A percentile compares a stretch with the other conserved stretches of the same genome.
Evolutionary conservation across 2,797 vertebrate species (phyloP).

Genomic region (Phrynocephalus guinanensis): DNA sequence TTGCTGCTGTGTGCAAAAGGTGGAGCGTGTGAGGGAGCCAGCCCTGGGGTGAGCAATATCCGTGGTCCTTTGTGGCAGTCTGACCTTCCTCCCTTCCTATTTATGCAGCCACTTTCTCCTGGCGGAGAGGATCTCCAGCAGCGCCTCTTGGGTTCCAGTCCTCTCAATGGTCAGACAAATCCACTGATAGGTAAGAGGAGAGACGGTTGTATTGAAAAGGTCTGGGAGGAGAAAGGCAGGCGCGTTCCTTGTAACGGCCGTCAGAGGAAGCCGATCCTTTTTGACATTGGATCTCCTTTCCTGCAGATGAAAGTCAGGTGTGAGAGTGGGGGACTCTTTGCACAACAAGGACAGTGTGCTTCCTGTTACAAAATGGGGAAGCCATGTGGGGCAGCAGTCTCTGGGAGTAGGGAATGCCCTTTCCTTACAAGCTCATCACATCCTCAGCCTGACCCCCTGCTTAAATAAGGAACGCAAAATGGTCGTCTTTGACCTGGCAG

Average conservation of each 20-base stretch:
- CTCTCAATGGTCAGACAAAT: constrained; percentile 66
- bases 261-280: background rate
- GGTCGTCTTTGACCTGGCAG: background rate
- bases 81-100: background rate
- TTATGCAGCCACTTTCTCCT: constrained; percentile 71
- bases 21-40: background rate
- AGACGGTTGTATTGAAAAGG: background rate
- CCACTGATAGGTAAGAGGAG: constrained; percentile 60
- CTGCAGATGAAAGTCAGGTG: too few relatives aligned
- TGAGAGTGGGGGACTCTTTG: too few relatives aligned
- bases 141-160: constrained; percentile 60
- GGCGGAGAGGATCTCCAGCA: constrained; percentile 66
- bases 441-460: background rate
- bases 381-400: too few relatives aligned
- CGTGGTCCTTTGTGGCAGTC: background rate
- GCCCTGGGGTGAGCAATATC: background rate
- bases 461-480: background rate
- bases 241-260: background rate
- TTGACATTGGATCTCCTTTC: background rate
- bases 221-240: background rate
- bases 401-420: background rate
- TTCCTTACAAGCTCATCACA: background rate
- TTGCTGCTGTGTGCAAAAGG: background rate
- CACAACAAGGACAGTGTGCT: too few relatives aligned
- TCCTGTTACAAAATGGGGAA: background rate